Conservation (phyloP, 2,797 vertebrate genomes). For the Gymnopithys bicolor region DNA sequence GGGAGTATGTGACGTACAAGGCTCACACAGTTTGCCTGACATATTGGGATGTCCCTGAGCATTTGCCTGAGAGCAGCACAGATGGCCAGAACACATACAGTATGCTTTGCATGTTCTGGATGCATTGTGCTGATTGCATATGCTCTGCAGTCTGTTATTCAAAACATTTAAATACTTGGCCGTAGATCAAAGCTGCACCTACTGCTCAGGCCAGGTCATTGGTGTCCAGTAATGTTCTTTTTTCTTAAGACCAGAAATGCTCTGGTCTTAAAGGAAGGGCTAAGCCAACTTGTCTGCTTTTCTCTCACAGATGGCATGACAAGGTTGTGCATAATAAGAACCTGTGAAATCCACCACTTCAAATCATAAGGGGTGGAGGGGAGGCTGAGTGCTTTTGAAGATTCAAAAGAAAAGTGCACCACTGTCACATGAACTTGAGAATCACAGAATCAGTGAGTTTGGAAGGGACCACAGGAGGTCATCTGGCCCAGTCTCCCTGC, state of each 20-base stretch:
- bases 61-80: not conserved
- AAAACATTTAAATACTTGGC: not conserved
- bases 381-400: not conserved
- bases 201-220: not conserved
- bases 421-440: not conserved
- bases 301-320: rapidly evolving
- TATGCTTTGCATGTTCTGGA: not conserved
- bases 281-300: not conserved
- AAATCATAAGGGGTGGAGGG: not conserved
- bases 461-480: not conserved
- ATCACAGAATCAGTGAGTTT: not conserved
- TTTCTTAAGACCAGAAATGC: not conserved
- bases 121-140: not conserved
- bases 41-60: not conserved
- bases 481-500: not conserved
- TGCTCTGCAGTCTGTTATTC: not conserved
- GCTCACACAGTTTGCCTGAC: not conserved
- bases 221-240: not conserved
- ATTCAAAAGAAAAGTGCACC: not conserved
- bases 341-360: not conserved
- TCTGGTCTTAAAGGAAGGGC: not conserved
- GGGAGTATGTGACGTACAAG: not conserved
- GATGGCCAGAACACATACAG: not conserved
- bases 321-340: not conserved
- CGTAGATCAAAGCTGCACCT: not conserved